phyloP scores from a whole-genome alignment of 2,888 invertebrate genomes.

The Drosophila ezoana region DNA sequence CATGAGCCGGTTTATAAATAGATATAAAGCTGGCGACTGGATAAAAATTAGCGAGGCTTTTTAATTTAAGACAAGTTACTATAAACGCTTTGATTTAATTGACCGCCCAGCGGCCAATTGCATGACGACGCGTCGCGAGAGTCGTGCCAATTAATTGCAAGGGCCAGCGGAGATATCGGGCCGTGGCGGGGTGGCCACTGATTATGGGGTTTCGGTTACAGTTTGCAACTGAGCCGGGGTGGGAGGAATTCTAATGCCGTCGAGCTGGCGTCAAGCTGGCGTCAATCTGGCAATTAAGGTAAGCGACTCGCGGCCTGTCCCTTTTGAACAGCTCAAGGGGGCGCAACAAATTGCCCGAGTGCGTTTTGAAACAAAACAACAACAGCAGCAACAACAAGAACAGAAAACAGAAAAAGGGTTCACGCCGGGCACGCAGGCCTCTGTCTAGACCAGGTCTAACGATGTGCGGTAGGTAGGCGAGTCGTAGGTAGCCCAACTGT shows the following conservation, averaged over 20 bases:
- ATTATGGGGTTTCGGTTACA: slow-evolving; percentile 70
- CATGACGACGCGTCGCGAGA: slow-evolving; percentile 60
- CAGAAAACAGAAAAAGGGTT: slow-evolving; percentile 58
- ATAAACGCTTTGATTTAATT: slow-evolving; percentile 68
- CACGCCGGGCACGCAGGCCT: slow-evolving; percentile 66
- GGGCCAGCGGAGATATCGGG: slow-evolving; percentile 10
- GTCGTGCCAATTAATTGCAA: slow-evolving; percentile 73
- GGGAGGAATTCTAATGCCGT: slow-evolving; percentile 51
- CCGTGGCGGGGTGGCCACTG: slow-evolving; percentile 34
- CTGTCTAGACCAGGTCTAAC: slow-evolving; percentile 72
- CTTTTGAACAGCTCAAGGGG: slow-evolving; percentile 39
- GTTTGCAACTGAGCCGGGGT: slow-evolving; percentile 33
- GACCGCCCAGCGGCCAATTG: slow-evolving; percentile 69
- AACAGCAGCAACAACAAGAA: slow-evolving; percentile 13
- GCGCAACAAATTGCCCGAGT: slow-evolving; percentile 68
- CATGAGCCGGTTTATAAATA: slow-evolving; percentile 49
- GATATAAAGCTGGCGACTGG: slow-evolving; percentile 36
- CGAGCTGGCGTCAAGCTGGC: slow-evolving; percentile 71
- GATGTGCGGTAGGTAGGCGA: slow-evolving; percentile 74
- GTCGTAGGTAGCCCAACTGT: slow-evolving; percentile 19
- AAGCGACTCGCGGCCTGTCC: slow-evolving; percentile 52
- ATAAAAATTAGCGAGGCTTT: slow-evolving; percentile 49
- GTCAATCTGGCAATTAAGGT: slow-evolving; percentile 61
- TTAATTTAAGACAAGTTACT: slow-evolving; percentile 67
- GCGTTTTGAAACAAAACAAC: slow-evolving; percentile 17